Base-by-base conservation (phyloP, 2,888 invertebrate genomes). In the Artemia sinica region DNA sequence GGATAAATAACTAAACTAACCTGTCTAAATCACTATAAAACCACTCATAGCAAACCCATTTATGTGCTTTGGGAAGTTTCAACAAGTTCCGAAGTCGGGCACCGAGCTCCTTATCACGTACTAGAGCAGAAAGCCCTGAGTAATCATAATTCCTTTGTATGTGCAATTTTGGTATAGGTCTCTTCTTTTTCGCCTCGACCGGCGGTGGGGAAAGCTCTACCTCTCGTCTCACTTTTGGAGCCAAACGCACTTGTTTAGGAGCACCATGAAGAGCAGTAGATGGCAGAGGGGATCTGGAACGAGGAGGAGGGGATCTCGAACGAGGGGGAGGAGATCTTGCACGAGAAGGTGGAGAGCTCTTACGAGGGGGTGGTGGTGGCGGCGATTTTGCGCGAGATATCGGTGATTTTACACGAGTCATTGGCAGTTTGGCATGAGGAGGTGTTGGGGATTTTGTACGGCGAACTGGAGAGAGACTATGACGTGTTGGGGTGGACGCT, bases 41-140 rank as follows among this genome's bases (percentile, higher is more conserved):
- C 87, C 95, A 98, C 78, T 99, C 98, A 79, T 93, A 97, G 78
- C 94, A 96, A 10, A 97, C 96, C 94, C 96, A 97, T 79, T 93
- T 94, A 77, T 97, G 95, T 7, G 97, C 97, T 81, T 97, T 97
- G 0, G 98, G 97, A 72, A 98, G 80, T 79, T 97, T 97, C 7
- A 98, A 81, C 50, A 98, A 82, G 80, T 98, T 98, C 72, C 92
- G 82, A 71, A 93, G 80, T 72, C 92, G 82, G 80, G 91, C 84
- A 2, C 94, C 94, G 74, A 94, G 50, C 18, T 70, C 66, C 66
- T 68, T 71, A 18, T 58, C 58, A n/a, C 58, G n/a, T 10, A 58
- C 58, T 14, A 58, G 58, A 18, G 58, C 58, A 18, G 58, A 58
- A n/a, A 58, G 58, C n/a, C 58, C 58, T 14, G 14, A 14, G 18